A percentile compares a stretch with the other conserved stretches of the same genome.
Evolutionary conservation across 2,797 vertebrate genomes (phyloP).

Genomic region (Simalia tracyae): DNA sequence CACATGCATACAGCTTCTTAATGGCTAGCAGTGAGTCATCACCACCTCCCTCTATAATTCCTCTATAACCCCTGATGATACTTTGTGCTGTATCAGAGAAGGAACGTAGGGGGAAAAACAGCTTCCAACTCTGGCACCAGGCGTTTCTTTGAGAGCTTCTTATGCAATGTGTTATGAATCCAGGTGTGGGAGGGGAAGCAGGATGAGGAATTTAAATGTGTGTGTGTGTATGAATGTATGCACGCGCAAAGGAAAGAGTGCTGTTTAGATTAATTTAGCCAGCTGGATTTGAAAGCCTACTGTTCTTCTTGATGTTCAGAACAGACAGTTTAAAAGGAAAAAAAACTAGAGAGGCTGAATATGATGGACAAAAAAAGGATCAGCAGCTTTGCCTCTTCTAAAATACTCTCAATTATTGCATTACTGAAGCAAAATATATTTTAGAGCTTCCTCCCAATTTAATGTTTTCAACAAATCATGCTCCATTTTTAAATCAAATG

Average conservation of each 20-base stretch:
- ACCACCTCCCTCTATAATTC: not conserved
- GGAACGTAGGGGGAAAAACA: not conserved
- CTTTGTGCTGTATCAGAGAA: constrained; percentile 21
- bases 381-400: not conserved
- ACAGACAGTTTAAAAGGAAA: not conserved
- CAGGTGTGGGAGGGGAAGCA: constrained; percentile 12
- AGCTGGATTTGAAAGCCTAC: not conserved
- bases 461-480: not conserved
- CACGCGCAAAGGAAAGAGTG: not conserved
- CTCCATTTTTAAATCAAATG: not conserved
- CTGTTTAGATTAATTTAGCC: not conserved
- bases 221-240: not conserved
- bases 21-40: constrained; percentile 19
- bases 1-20: not conserved
- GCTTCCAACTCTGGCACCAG: not conserved
- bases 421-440: not conserved
- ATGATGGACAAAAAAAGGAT: not conserved
- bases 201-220: not conserved
- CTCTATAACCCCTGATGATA: constrained; percentile 1
- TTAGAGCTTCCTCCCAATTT: not conserved
- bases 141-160: not conserved
- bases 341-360: not conserved
- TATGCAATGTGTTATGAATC: constrained; percentile 4
- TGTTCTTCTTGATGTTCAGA: not conserved
- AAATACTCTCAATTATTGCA: not conserved